These are phyloP conservation scores for Heteromyza rotundicornis DNA, from an alignment of 2,888 invertebrate genomes.

Conservation along the genomic window DNA sequence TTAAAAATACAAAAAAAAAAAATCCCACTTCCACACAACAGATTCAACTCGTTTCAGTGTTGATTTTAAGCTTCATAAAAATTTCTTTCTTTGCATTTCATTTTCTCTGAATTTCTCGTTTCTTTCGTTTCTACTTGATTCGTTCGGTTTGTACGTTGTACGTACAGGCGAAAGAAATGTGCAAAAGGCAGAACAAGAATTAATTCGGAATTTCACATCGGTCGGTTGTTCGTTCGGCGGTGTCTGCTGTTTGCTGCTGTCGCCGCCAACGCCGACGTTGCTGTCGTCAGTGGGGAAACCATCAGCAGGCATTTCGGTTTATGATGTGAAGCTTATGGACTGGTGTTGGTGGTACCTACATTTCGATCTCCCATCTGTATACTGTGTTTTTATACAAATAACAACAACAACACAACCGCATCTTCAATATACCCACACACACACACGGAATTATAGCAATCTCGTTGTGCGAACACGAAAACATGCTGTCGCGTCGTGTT, in stretches of 20 bases:
- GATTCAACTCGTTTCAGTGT: background rate
- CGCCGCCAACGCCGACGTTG: background rate
- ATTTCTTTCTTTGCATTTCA: slow-evolving; percentile 2
- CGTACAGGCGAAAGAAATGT: slow-evolving; percentile 11
- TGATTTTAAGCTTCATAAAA: background rate
- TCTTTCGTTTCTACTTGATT: background rate
- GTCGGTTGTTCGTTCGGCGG: background rate
- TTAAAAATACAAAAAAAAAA: slow-evolving; percentile 1
- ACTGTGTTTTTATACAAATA: background rate
- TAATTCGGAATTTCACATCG: slow-evolving; percentile 8
- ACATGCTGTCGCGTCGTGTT: no score
- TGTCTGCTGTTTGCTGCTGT: background rate
- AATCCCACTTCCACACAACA: background rate
- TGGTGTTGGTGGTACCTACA: background rate
- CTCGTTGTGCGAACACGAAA: no score
- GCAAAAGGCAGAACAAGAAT: slow-evolving; percentile 10
- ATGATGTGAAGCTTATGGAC: background rate
- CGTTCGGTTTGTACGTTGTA: background rate
- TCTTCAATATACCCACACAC: background rate
- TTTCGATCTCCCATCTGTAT: background rate
- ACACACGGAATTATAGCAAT: no score
- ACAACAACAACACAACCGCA: background rate
- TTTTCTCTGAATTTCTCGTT: background rate
- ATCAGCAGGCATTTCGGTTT: background rate
- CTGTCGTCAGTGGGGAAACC: background rate